Conservation (phyloP, 2,888 invertebrate species). For the Syritta pipiens region DNA sequence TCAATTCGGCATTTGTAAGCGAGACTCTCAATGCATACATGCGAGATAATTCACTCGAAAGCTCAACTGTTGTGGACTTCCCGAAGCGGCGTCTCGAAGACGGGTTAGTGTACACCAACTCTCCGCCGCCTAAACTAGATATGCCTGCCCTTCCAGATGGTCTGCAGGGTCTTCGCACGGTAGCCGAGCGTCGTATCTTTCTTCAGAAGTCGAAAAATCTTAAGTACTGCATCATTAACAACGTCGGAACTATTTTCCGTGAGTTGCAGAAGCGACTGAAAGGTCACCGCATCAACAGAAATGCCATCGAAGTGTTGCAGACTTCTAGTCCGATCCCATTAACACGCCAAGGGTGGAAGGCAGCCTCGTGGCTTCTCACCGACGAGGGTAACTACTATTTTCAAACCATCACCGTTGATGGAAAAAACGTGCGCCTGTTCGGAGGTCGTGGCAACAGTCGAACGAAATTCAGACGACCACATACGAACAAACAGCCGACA, state of each 20-base stretch:
- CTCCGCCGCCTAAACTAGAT: conserved; percentile 75
- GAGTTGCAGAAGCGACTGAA: conserved; percentile 76
- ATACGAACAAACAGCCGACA: conserved; percentile 68
- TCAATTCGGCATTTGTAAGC: conserved; percentile 79
- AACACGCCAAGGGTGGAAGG: conserved; percentile 77
- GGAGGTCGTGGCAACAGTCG: conserved; percentile 76
- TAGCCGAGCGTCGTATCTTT: conserved; percentile 81
- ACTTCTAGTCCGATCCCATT: conserved; percentile 74
- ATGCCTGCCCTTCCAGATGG: conserved; percentile 77
- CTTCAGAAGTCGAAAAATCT: conserved; percentile 76
- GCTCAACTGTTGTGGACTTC: conserved; percentile 69
- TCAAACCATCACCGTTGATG: conserved; percentile 75
- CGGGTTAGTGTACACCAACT: conserved; percentile 75
- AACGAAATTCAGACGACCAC: conserved; percentile 72
- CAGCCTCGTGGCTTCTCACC: conserved; percentile 77
- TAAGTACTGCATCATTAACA: conserved; percentile 78
- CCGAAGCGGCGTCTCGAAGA: conserved; percentile 68
- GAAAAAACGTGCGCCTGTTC: conserved; percentile 73
- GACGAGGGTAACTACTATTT: conserved; percentile 77
- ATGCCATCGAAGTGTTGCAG: conserved; percentile 74
- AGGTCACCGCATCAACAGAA: conserved; percentile 74
- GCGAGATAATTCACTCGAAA: conserved; percentile 79
- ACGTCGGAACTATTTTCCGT: conserved; percentile 77
- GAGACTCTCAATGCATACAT: conserved; percentile 80
- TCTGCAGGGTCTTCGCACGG: conserved; percentile 80